Evolutionary conservation across 2,113 vertebrate genomes (phyloP), one percentile per base, ranked within the genome.

Genomic region (Mugil cephalus): DNA sequence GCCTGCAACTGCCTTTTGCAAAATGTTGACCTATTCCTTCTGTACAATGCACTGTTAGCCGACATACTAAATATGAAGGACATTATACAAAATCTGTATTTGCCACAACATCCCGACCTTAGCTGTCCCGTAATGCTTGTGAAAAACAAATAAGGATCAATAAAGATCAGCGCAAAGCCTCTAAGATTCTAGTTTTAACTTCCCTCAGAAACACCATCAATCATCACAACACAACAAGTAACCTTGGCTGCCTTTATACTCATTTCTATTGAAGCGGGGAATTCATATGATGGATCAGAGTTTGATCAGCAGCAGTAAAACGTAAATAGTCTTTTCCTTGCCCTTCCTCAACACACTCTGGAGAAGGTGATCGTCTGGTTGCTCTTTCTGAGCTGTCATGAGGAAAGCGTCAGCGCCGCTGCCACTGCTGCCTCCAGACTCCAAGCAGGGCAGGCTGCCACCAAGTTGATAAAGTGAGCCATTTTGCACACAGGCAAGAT

Each of bases 401-500:
- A 86, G 84, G 72, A 86, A 92, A 88, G 80, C 79, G 84, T 86
- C 36, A 48, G 62, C 64, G 60, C 79, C 86, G 69, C 77, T 59
- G 62, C 70, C 76, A 72, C 76, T 83, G 80, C 85, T 80, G 87
- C 85, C 80, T 87, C 75, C 75, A 90, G 86, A 91, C 86, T 91
- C 75, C 74, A 77, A 78, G 79, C 88, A 82, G 79, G 89, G 86
- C 90, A 84, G 64, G 79, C 91, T 93, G 91, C 86, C 90, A 90
- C 87, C 78, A 74, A 74, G 70, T 91, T 92, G 91, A 93, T 93
- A 92, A 93, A 92, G 89, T 90, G 90, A 93, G 83, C 87, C 85
- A 83, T 93, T 93, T 91, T 91, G 84, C 85, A 88, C 88, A 87
- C 80, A 81, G 85, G 87, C 84, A 91, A 92, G 92, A 93, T 93